Conservation (phyloP, 1,140 invertebrate species). For the Diabrotica undecimpunctata region DNA sequence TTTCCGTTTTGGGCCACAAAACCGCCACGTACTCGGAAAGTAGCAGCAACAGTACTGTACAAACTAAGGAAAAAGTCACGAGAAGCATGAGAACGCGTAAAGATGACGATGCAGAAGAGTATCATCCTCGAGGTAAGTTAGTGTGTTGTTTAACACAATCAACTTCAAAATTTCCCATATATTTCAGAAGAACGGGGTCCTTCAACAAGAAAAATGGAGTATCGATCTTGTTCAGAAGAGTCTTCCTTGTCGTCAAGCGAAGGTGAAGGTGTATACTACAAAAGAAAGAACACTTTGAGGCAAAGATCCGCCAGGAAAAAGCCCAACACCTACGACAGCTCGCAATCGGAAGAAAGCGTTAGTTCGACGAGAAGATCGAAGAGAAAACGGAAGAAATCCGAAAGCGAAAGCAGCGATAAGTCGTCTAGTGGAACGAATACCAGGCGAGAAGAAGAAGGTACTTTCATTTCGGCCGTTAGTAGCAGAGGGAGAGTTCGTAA, state of each 20-base stretch:
- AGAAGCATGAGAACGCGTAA: neutral
- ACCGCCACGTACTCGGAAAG: conserved; percentile 24
- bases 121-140: neutral
- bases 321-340: conserved; percentile 9
- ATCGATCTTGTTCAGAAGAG: neutral
- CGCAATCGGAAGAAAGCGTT: conserved; percentile 18
- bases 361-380: conserved; percentile 16
- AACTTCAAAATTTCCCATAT: too few relatives aligned
- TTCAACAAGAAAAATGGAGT: neutral
- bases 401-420: conserved; percentile 29
- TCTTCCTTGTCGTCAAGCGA: neutral
- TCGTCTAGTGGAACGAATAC: neutral
- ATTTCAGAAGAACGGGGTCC: too few relatives aligned
- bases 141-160: neutral
- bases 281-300: conserved; percentile 15
- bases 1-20: conserved; percentile 27
- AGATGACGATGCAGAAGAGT: neutral
- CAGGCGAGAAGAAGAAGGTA: conserved; percentile 24
- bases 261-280: conserved; percentile 3
- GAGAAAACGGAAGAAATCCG: conserved; percentile 48
- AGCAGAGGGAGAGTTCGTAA: conserved; percentile 80
- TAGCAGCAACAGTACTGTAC: conserved; percentile 6
- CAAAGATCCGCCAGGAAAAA: conserved; percentile 10
- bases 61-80: neutral
- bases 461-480: conserved; percentile 62